Conservation (phyloP, 2,113 vertebrate genomes). For the Ranitomeya variabilis region DNA sequence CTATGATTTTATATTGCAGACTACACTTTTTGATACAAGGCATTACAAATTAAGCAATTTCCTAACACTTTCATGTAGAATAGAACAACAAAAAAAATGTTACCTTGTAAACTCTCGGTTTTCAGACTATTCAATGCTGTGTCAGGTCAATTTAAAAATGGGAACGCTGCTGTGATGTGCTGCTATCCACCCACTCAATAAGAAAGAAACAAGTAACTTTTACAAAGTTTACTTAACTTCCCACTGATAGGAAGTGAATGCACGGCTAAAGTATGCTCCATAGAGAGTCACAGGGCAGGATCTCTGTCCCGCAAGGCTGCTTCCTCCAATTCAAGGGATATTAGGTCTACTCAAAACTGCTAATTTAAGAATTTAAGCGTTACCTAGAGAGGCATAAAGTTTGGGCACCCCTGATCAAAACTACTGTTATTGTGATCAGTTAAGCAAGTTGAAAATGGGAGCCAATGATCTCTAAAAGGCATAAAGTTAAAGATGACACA, state of each 20-base stretch:
- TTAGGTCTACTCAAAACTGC: not conserved
- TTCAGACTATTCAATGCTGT: not conserved
- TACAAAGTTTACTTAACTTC: conserved; percentile 44
- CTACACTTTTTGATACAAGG: no score
- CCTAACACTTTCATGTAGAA: no score
- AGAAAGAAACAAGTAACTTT: not conserved
- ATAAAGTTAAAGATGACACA: no score
- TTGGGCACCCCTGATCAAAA: no score
- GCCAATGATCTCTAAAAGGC: no score
- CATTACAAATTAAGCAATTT: no score
- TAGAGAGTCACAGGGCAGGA: not conserved
- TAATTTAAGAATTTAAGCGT: not conserved
- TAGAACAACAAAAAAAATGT: no score
- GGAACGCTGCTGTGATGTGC: not conserved
- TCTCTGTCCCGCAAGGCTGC: not conserved
- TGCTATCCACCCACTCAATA: conserved; percentile 19
- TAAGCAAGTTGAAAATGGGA: no score
- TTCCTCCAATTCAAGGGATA: conserved; percentile 19
- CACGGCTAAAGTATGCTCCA: conserved; percentile 26
- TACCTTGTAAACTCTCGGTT: not conserved
- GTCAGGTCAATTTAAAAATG: not conserved
- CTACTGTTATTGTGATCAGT: no score
- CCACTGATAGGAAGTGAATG: conserved; percentile 51
- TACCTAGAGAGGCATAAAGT: no score
- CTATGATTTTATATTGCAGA: no score